phyloP scores from a whole-genome alignment of 2,113 vertebrate genomes.

The Gymnarchus niloticus region DNA sequence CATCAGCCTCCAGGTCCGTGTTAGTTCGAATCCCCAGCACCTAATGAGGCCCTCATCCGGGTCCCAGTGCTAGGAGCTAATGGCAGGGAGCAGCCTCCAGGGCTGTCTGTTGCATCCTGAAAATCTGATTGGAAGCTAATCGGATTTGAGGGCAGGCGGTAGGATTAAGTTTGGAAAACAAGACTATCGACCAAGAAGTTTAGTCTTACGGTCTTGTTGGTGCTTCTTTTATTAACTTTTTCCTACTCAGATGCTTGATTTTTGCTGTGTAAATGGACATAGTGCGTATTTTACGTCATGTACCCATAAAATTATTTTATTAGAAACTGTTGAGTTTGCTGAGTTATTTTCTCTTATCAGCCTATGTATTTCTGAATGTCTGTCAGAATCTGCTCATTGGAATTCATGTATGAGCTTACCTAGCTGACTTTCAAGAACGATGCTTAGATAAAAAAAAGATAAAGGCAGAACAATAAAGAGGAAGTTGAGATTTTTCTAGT shows the following conservation, averaged over 20 bases:
- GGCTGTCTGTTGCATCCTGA: not conserved
- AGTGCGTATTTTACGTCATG: not conserved
- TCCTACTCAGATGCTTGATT: not conserved
- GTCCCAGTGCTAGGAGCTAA: not conserved
- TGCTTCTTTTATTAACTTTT: not conserved
- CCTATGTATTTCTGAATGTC: not conserved
- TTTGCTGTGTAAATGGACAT: too few species aligned
- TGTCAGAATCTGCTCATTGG: not conserved
- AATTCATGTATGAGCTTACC: not conserved
- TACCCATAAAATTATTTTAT: not conserved
- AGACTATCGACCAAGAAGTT: not conserved
- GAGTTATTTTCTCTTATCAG: not conserved
- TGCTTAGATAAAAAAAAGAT: not conserved
- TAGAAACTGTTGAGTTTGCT: not conserved
- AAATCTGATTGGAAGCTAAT: constrained; percentile 5
- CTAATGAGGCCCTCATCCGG: not conserved
- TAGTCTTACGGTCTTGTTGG: not conserved
- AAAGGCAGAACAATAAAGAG: too few species aligned
- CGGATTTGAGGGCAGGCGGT: constrained; percentile 3
- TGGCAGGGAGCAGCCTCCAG: not conserved
- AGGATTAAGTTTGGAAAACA: constrained; percentile 5
- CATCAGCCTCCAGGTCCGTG: not conserved
- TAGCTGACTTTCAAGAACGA: not conserved
- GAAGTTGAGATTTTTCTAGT: too few species aligned
- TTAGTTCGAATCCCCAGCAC: not conserved